Base-by-base conservation (phyloP, 92 coral and sea anemone genomes). In the Hydrozoanthus gracilis region DNA sequence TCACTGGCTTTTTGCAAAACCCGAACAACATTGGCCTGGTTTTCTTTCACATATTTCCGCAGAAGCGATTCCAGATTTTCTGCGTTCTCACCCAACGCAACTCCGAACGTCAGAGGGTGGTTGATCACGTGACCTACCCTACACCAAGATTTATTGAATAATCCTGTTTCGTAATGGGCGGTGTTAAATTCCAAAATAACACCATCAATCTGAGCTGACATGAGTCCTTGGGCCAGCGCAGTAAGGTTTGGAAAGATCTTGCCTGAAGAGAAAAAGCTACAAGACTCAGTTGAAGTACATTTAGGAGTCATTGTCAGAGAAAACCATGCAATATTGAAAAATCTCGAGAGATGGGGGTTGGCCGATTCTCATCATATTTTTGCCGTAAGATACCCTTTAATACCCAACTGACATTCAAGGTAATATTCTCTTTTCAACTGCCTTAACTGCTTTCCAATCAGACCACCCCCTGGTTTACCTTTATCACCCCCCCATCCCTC, bases 21-120 rank as follows among this genome's bases (percentile, higher is more conserved):
- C 4, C 18, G 67, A 1, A 15, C n/a, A 12, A 61, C 5, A 3
- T 5, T 61, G n/a, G 67, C 17, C 18, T 61, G 67, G 67, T 61
- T 61, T 61, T 61, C 15, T 18, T 61, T 61, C 5, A 61, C 16
- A 18, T 61, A 5, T 13, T 8, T 61, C 16, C 67, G 67, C 16
- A 61, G n/a, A 61, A 61, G 67, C 12, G 67, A 61, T 5, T 61
- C 67, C 15, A 61, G 67, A 3, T 61, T 61, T 18, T 5, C n/a
- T 0, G 67, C 15, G 15, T 61, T 61, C 16, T 61, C 67, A 61
- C 67, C 18, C 67, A 61, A 61, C 13, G 67, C 67, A 18, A 61
- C 67, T 61, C 67, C 67, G 67, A 61, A 61, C 16, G 67, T 61
- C 67, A 61, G 16, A 61, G 67, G 67, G 18, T 61, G 15, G n/a